phyloP scores from a whole-genome alignment of 2,888 invertebrate genomes.

The Drosophila nr. perissopoda region DNA sequence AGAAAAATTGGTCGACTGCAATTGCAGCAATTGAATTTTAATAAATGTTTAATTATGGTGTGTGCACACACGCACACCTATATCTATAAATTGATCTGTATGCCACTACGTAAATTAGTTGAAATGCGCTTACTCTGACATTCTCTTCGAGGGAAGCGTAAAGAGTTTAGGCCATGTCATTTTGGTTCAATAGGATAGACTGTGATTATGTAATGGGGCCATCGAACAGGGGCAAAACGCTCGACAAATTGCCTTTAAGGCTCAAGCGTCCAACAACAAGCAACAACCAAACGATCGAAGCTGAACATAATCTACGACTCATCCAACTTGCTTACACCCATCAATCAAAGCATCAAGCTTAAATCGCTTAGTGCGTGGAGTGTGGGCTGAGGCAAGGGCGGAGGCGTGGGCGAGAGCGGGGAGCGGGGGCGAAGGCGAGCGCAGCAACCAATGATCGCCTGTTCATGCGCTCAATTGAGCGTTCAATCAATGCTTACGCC shows the following conservation, averaged over 20 bases:
- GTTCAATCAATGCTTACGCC: slow-evolving; percentile 72
- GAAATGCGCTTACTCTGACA: no score
- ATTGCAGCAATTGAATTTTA: slow-evolving; percentile 5
- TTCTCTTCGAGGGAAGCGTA: background rate
- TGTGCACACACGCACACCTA: background rate
- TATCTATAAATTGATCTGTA: background rate
- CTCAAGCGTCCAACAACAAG: background rate
- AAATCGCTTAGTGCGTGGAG: slow-evolving; percentile 51
- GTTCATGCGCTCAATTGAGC: slow-evolving; percentile 77
- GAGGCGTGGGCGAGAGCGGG: background rate
- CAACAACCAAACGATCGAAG: slow-evolving; percentile 1
- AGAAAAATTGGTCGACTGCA: background rate
- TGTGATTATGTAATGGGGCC: slow-evolving; percentile 5
- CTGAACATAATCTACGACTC: slow-evolving; percentile 67
- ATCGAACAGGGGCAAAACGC: slow-evolving; percentile 3
- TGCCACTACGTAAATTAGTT: background rate
- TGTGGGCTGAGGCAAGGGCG: background rate
- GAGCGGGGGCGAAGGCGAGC: slow-evolving; percentile 11
- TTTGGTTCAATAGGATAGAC: background rate
- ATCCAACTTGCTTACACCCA: slow-evolving; percentile 72
- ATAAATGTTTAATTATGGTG: slow-evolving; percentile 1
- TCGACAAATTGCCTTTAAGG: slow-evolving; percentile 56
- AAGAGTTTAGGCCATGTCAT: background rate
- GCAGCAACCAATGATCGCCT: slow-evolving; percentile 65
- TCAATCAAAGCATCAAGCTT: slow-evolving; percentile 71